Percentiles rank a stretch among this genome's conserved stretches.
These are phyloP conservation scores for Nematopogon swammerdamellus DNA, from an alignment of 2,888 invertebrate species.

Conservation along the genomic window DNA sequence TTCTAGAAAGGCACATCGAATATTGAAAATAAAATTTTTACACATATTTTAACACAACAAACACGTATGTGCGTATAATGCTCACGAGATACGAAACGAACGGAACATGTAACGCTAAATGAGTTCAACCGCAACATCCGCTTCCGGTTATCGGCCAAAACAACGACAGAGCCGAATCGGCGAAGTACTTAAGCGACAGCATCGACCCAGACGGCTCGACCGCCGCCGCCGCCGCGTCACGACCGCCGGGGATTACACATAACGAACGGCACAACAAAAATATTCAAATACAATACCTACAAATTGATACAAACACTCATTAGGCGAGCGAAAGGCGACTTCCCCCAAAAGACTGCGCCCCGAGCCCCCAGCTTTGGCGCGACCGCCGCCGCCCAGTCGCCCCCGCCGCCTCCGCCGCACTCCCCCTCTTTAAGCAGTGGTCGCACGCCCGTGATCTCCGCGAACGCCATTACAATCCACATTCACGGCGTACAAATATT, in stretches of 20 bases:
- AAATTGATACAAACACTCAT: slow-evolving; percentile 59
- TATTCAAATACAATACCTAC: slow-evolving; percentile 56
- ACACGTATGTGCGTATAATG: too few relatives aligned
- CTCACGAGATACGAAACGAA: neutral
- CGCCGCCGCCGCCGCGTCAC: slow-evolving; percentile 17
- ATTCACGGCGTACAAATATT: slow-evolving; percentile 57
- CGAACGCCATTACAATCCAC: slow-evolving; percentile 50
- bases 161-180: slow-evolving; percentile 10
- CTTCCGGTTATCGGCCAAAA: neutral
- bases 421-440: slow-evolving; percentile 4
- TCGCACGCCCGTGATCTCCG: slow-evolving; percentile 26
- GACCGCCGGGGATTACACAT: slow-evolving; percentile 51
- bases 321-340: slow-evolving; percentile 41
- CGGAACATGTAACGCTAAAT: neutral
- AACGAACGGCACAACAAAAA: slow-evolving; percentile 50
- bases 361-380: neutral
- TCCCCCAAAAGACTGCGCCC: slow-evolving; percentile 12
- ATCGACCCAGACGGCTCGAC: slow-evolving; percentile 43
- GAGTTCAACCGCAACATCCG: neutral
- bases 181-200: slow-evolving; percentile 38
- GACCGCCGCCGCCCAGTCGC: neutral
- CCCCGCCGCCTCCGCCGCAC: neutral
- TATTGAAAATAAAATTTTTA: too few relatives aligned
- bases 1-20: too few relatives aligned
- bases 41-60: too few relatives aligned